A percentile compares a stretch with the other conserved stretches of the same genome.
phyloP scores from a whole-genome alignment of 2,888 invertebrate genomes.

The Crematogaster levior region DNA sequence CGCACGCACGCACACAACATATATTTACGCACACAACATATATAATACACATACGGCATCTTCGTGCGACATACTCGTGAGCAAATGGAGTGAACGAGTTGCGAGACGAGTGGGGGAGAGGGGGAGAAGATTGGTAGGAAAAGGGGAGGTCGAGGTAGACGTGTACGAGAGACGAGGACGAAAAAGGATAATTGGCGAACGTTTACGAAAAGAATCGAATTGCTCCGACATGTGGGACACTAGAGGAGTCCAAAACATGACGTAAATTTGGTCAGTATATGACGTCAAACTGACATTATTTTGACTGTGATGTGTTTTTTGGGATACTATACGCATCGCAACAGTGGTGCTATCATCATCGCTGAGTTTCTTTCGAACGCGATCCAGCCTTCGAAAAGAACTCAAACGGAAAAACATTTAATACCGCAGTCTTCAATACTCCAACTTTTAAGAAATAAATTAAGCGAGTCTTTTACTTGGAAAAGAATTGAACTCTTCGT shows the following conservation, averaged over 20 bases:
- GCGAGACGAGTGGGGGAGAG: not conserved
- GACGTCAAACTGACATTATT: no score
- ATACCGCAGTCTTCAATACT: not conserved
- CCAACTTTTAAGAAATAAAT: not conserved
- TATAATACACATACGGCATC: conserved; percentile 38
- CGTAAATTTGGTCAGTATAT: conserved; percentile 69
- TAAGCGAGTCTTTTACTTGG: not conserved
- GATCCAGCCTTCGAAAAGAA: not conserved
- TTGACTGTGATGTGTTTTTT: no score
- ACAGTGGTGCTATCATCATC: conserved; percentile 15
- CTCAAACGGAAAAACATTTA: not conserved
- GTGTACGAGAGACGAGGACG: conserved; percentile 60
- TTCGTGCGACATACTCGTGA: conserved; percentile 64
- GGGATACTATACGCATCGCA: no score
- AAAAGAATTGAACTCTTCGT: not conserved
- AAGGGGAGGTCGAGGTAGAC: conserved; percentile 35
- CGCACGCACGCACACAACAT: conserved; percentile 56
- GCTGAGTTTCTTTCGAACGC: not conserved
- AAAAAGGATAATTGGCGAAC: conserved; percentile 77
- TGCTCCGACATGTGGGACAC: conserved; percentile 70
- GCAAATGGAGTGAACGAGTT: conserved; percentile 59
- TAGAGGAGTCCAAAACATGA: conserved; percentile 60
- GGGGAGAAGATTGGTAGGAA: not conserved
- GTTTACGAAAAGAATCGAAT: conserved; percentile 76
- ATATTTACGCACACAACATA: no score